Base-by-base conservation (phyloP, 2,113 vertebrate genomes). In the Sterrhoptilus dennistouni region DNA sequence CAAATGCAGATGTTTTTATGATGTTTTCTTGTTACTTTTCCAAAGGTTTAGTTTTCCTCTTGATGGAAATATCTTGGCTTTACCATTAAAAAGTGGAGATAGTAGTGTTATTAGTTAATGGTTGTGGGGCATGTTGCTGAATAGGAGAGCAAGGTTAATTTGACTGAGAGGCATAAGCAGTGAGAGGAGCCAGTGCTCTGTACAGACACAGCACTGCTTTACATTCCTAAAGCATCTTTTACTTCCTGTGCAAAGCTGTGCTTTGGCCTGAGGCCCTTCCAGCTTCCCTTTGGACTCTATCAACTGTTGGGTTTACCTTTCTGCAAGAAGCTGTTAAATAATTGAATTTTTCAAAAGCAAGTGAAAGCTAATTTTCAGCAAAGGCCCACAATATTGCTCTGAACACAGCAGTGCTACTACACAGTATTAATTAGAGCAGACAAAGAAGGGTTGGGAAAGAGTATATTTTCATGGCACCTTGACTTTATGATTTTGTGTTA, bases 161-260 rank as follows among this genome's bases (percentile, higher is more conserved):
- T 47, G 76, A 69, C 47, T 60, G 72, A 91, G 91, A 85, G 29
- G 29, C 35, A 9, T 29, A 49, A 91, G 74, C 49, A 45, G 14
- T n/a, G 90, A 91, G 90, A 93, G 80, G 56, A 92, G 66, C 90
- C 87, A 93, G 16, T 24, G 5, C 38, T 83, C 81, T 65, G 64
- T 56, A 54, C 56, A 96, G 91, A 63, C 86, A 83, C 72, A 90
- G 75, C 49, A 13, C 90, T 93, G 88, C 91, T 97, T 96, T 93
- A 92, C 88, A 82, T 97, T 97, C 94, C 88, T 94, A 92, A 97
- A 95, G 95, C 93, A 97, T 97, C 95, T 96, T 95, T 82, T 90
- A 88, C 93, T 92, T 96, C 69, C 70, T 93, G 78, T 95, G 88
- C 70, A 76, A 95, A 90, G 85, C 78, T 91, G 28, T 52, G 91